Evolutionary conservation across 2,113 vertebrate species (phyloP).

Genomic region (Charina bottae): DNA sequence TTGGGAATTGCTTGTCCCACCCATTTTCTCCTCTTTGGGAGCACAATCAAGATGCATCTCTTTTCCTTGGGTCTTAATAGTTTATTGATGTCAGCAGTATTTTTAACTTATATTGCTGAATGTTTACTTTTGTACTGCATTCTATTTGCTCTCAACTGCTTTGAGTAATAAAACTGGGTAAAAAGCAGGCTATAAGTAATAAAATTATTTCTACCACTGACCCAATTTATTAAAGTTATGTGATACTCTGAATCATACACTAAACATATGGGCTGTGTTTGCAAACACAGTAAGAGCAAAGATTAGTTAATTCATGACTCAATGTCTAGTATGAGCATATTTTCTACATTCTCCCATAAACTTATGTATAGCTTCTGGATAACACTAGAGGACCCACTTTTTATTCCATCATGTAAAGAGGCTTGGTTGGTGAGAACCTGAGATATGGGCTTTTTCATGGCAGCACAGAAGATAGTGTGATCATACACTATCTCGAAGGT

Average conservation of each 20-base stretch:
- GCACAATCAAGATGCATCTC: not conserved
- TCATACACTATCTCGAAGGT: not conserved
- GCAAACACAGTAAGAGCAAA: not conserved
- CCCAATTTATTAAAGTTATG: not conserved
- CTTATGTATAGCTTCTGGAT: not conserved
- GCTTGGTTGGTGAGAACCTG: not conserved
- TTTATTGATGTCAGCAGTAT: not conserved
- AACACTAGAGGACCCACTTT: not conserved
- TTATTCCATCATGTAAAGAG: not conserved
- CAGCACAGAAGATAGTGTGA: not conserved
- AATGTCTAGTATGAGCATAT: not conserved
- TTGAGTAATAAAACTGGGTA: not conserved
- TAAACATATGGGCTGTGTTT: not conserved
- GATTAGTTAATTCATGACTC: not conserved
- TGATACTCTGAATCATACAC: not conserved
- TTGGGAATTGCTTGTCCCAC: not conserved
- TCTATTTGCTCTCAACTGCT: not conserved
- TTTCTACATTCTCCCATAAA: not conserved
- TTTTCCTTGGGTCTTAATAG: not conserved
- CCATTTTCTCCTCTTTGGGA: not conserved
- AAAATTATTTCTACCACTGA: not conserved
- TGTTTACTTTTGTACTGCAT: not conserved
- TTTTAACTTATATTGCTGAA: not conserved
- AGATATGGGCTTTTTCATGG: not conserved
- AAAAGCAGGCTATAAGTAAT: not conserved